A percentile compares a stretch with the other conserved stretches of the same genome.
phyloP scores from a whole-genome alignment of 2,888 invertebrate genomes.

The Drosophila fulvimacula region DNA sequence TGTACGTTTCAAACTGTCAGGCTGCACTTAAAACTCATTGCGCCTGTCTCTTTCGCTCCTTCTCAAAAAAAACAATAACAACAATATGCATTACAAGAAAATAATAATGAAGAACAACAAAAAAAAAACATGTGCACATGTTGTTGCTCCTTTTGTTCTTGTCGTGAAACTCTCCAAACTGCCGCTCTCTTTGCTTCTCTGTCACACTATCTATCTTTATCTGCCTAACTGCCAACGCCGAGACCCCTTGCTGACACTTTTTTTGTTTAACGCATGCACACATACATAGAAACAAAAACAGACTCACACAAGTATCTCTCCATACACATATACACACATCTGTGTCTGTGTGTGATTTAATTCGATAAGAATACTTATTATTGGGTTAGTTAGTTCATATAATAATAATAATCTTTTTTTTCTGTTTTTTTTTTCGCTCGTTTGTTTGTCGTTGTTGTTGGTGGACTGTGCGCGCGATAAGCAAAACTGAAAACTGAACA shows the following conservation, averaged over 20 bases:
- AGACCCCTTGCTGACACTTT: conserved; percentile 68
- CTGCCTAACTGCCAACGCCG: conserved; percentile 43
- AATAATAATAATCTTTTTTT: conserved; percentile 59
- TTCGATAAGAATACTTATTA: conserved; percentile 78
- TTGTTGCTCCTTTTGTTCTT: conserved; percentile 10
- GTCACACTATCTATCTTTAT: conserved; percentile 45
- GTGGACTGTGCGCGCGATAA: conserved; percentile 61
- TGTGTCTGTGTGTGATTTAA: conserved; percentile 63
- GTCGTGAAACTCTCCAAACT: conserved; percentile 2
- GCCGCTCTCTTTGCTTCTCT: neutral
- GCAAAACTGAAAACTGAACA: conserved; percentile 48
- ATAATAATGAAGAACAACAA: conserved; percentile 13
- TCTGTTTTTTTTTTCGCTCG: conserved; percentile 19
- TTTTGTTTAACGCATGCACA: conserved; percentile 45
- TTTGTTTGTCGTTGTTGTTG: conserved; percentile 38
- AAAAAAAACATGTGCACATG: conserved; percentile 41
- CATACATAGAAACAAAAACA: conserved; percentile 37
- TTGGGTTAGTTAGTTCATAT: conserved; percentile 79
- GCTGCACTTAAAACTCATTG: conserved; percentile 26
- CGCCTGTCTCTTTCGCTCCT: neutral
- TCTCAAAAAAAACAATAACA: conserved; percentile 8
- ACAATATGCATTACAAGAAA: conserved; percentile 36
- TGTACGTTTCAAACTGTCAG: neutral
- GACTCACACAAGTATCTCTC: conserved; percentile 7
- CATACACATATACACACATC: neutral